A percentile compares a stretch with the other conserved stretches of the same genome.
Conservation (phyloP, 2,888 invertebrate species). For the Mesorhabditis belari region DNA sequence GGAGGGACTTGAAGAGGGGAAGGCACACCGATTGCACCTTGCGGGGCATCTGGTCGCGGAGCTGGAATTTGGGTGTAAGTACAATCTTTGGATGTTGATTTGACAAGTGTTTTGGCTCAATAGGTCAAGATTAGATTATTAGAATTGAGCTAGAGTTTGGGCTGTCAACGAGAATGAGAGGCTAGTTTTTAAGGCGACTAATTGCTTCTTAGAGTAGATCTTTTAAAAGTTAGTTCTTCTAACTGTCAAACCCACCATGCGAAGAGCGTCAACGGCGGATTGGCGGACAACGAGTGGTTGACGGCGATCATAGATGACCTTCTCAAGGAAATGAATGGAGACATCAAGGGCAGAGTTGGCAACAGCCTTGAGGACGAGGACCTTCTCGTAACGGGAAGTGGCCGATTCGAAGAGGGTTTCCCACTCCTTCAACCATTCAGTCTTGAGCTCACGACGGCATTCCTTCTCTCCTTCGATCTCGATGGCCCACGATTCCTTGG, state of each 20-base stretch:
- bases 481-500: constrained; percentile 25
- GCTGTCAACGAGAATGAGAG: no score
- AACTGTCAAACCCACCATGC: no score
- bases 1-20: constrained; percentile 38
- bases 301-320: constrained; percentile 37
- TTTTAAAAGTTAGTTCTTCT: no score
- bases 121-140: no score
- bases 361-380: constrained; percentile 45
- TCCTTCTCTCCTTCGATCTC: constrained; percentile 18
- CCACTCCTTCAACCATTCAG: constrained; percentile 11
- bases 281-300: constrained; percentile 33
- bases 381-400: constrained; percentile 33
- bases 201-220: no score
- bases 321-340: constrained; percentile 35
- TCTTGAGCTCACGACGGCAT: constrained; percentile 21
- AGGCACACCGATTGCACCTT: constrained; percentile 32
- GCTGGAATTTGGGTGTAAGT: no score
- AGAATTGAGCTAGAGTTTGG: no score
- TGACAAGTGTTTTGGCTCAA: no score
- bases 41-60: constrained; percentile 20
- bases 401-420: constrained; percentile 13
- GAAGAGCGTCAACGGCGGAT: constrained; percentile 44
- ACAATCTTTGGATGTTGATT: no score
- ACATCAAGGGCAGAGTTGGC: constrained; percentile 46
- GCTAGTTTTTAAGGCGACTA: no score